phyloP scores from a whole-genome alignment of 2,888 invertebrate species.

The Theodoxus fluviatilis region DNA sequence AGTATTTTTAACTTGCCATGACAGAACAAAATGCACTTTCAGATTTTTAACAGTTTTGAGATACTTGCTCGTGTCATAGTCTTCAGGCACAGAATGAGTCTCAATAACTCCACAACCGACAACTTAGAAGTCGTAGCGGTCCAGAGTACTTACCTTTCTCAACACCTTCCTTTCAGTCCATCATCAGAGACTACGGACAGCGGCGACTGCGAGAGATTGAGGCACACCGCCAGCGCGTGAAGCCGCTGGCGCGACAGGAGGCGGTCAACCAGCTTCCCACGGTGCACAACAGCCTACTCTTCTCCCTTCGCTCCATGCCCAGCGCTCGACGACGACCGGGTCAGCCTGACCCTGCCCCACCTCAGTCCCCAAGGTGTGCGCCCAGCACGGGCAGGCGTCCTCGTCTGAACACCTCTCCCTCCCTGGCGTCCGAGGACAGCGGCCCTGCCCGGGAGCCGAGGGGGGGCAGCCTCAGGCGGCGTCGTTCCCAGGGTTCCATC shows the following conservation, averaged over 20 bases:
- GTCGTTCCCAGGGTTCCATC: conserved; percentile 7
- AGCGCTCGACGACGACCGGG: conserved; percentile 14
- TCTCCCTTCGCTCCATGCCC: conserved; percentile 29
- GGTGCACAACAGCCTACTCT: conserved; percentile 26
- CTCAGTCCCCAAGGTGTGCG: conserved; percentile 12
- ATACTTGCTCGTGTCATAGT: too few relatives aligned
- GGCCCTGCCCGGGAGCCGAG: conserved; percentile 7
- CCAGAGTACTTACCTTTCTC: too few relatives aligned
- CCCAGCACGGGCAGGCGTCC: not conserved
- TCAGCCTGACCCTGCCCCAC: not conserved
- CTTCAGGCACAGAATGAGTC: too few relatives aligned
- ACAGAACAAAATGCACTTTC: too few relatives aligned
- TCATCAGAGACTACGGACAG: conserved; percentile 55
- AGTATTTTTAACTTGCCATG: too few relatives aligned
- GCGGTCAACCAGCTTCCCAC: conserved; percentile 15
- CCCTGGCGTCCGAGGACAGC: too few relatives aligned
- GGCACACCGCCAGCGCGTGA: conserved; percentile 47
- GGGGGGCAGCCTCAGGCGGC: conserved; percentile 2
- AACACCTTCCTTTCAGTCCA: conserved; percentile 45
- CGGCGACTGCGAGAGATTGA: conserved; percentile 51
- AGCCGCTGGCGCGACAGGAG: conserved; percentile 32
- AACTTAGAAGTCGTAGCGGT: too few relatives aligned
- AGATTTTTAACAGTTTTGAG: too few relatives aligned
- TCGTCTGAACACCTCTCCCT: not conserved
- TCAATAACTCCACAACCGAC: too few relatives aligned